phyloP scores from a whole-genome alignment of 2,797 vertebrate genomes.

The Lagodon rhomboides region DNA sequence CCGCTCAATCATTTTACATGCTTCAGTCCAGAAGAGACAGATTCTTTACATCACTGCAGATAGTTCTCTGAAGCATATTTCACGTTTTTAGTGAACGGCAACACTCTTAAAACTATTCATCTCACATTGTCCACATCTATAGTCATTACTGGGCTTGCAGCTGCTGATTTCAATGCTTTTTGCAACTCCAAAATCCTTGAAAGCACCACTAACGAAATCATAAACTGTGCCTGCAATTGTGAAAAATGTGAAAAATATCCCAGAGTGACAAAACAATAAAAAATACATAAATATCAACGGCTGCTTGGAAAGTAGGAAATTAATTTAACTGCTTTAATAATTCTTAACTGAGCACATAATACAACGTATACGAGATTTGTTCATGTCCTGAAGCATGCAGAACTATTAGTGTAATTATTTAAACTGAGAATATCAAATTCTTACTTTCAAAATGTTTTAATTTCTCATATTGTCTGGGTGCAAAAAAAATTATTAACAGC shows the following conservation, averaged over 20 bases:
- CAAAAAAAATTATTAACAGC: not conserved
- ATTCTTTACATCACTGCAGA: not conserved
- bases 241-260: not conserved
- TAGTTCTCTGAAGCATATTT: not conserved
- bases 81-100: not conserved
- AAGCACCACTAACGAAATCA: too few relatives aligned
- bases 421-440: not conserved
- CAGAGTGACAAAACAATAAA: not conserved
- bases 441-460: not conserved
- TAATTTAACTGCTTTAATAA: not conserved
- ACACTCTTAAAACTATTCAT: not conserved
- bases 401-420: not conserved
- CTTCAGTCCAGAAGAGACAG: not conserved
- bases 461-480: not conserved
- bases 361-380: not conserved
- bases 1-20: constrained; percentile 8
- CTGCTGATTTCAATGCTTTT: not conserved
- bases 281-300: not conserved
- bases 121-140: not conserved
- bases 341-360: not conserved
- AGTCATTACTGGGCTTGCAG: not conserved
- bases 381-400: not conserved
- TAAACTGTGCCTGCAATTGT: not conserved
- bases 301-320: not conserved
- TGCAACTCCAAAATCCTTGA: too few relatives aligned